phyloP scores from a whole-genome alignment of 2,888 invertebrate genomes.

The Gerris lacustris region DNA sequence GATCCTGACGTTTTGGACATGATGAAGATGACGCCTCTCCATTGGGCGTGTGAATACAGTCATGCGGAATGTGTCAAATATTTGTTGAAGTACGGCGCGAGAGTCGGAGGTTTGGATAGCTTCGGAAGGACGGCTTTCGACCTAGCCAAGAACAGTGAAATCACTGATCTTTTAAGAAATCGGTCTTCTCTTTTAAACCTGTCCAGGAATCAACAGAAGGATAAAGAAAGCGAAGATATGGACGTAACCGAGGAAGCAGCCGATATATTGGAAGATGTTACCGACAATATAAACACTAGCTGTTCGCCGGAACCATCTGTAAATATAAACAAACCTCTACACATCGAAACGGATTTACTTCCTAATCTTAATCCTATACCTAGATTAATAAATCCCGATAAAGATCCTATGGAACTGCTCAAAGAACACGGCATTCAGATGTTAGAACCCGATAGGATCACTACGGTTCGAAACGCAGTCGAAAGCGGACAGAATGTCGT shows the following conservation, averaged over 20 bases:
- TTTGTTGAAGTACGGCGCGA: slow-evolving; percentile 62
- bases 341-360: background rate
- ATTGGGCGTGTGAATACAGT: slow-evolving; percentile 83
- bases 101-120: slow-evolving; percentile 54
- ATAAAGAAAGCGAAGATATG: background rate
- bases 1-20: slow-evolving; percentile 61
- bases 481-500: slow-evolving; percentile 76
- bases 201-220: background rate
- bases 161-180: slow-evolving; percentile 31
- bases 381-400: background rate
- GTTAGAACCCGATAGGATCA: slow-evolving; percentile 65
- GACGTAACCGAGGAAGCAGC: background rate
- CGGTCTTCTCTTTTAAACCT: background rate
- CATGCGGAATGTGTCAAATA: slow-evolving; percentile 55
- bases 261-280: background rate
- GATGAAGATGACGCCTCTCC: slow-evolving; percentile 68
- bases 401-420: slow-evolving; percentile 48
- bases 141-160: slow-evolving; percentile 50
- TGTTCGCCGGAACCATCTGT: background rate
- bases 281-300: background rate
- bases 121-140: slow-evolving; percentile 58
- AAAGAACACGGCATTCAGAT: slow-evolving; percentile 78
- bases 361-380: background rate
- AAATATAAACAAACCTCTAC: too few species aligned
- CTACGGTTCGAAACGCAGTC: slow-evolving; percentile 62